phyloP scores from a whole-genome alignment of 2,888 invertebrate genomes.

The Chromoteleia sp. region DNA sequence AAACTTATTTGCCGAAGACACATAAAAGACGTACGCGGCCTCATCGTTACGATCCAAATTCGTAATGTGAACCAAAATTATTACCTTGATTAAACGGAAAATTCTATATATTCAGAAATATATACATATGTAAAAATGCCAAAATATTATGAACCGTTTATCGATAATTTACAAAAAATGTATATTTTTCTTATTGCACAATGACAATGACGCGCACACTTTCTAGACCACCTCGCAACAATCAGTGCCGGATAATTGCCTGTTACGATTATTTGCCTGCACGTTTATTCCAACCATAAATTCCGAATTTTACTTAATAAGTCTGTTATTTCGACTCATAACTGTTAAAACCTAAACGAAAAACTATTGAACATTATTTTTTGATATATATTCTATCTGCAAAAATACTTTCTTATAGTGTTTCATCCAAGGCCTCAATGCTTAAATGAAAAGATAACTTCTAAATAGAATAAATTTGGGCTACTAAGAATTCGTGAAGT shows the following conservation, averaged over 20 bases:
- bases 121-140: slow-evolving; percentile 22
- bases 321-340: slow-evolving; percentile 38
- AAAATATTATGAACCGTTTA: slow-evolving; percentile 14
- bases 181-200: slow-evolving; percentile 49
- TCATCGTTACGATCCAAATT: slow-evolving; percentile 89
- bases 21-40: slow-evolving; percentile 90
- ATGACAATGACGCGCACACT: slow-evolving; percentile 38
- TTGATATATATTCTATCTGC: slow-evolving; percentile 42
- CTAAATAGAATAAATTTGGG: slow-evolving; percentile 1
- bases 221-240: slow-evolving; percentile 14
- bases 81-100: slow-evolving; percentile 79
- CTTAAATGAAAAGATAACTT: slow-evolving; percentile 1
- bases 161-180: slow-evolving; percentile 16
- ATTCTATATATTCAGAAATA: slow-evolving; percentile 5
- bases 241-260: slow-evolving; percentile 18
- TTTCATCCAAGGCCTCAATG: slow-evolving; percentile 24
- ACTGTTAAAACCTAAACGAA: slow-evolving; percentile 1
- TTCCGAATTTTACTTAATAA: neutral
- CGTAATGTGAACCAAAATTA: slow-evolving; percentile 80
- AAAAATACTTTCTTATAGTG: neutral
- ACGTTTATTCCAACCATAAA: neutral
- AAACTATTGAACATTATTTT: slow-evolving; percentile 41
- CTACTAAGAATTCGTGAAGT: slow-evolving; percentile 1
- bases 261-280: no score
- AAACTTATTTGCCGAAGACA: slow-evolving; percentile 91